These are phyloP conservation scores for Luscinia luscinia DNA, from an alignment of 2,797 vertebrate species.

Conservation along the genomic window DNA sequence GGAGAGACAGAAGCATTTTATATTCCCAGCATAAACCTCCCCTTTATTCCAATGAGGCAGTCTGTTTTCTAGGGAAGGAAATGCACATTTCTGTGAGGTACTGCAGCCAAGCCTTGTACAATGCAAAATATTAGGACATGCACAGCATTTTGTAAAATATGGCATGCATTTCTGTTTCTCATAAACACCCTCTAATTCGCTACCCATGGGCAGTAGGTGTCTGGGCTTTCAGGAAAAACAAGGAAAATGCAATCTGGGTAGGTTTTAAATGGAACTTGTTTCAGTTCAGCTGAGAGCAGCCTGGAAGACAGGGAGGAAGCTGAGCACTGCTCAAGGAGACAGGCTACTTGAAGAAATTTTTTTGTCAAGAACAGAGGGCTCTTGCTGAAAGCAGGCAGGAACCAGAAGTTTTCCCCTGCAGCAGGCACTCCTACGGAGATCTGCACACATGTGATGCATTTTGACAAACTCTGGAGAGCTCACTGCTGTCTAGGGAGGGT, in stretches of 20 bases:
- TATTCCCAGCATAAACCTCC: neutral
- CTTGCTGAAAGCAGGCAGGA: neutral
- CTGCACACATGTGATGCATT: neutral
- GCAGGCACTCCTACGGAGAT: neutral
- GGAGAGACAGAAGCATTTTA: neutral
- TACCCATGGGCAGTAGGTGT: conserved; percentile 35
- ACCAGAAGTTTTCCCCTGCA: neutral
- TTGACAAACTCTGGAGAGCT: neutral
- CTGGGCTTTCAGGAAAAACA: conserved; percentile 41
- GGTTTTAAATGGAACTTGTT: neutral
- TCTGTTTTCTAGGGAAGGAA: neutral
- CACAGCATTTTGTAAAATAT: conserved; percentile 33
- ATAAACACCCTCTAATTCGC: conserved; percentile 24
- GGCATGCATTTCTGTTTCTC: conserved; percentile 19
- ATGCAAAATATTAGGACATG: conserved; percentile 52
- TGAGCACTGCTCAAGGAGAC: neutral
- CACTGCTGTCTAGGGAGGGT: neutral
- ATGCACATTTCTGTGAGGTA: neutral
- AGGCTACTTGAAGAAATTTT: neutral
- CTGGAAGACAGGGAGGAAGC: neutral
- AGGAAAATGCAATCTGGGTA: conserved; percentile 37
- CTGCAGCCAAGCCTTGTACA: neutral
- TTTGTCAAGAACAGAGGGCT: neutral
- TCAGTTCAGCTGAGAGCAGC: neutral
- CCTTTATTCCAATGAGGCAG: neutral